These are phyloP conservation scores for Drosophila meridiana DNA, from an alignment of 2,888 invertebrate species.

Conservation along the genomic window DNA sequence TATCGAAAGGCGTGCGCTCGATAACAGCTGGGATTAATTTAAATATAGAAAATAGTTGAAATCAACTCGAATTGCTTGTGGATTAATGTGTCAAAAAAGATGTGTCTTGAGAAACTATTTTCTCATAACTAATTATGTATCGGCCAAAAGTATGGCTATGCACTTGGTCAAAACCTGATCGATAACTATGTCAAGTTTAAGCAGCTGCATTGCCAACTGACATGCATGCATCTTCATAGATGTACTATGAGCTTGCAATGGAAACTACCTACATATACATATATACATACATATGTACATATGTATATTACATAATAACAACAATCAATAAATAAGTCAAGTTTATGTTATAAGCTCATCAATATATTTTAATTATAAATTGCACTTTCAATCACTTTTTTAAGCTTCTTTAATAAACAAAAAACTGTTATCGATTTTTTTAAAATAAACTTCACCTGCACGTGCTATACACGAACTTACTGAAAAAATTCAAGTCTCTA, in stretches of 20 bases:
- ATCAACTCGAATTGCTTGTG: neutral
- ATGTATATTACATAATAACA: neutral
- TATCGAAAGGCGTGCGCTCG: conserved; percentile 21
- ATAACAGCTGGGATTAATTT: neutral
- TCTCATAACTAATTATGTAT: neutral
- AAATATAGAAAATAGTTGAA: conserved; percentile 3
- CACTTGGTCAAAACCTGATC: neutral
- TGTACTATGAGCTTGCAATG: neutral
- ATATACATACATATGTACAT: neutral
- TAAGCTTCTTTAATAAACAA: neutral
- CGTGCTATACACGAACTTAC: too few species aligned
- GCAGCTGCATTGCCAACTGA: neutral
- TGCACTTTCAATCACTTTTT: neutral
- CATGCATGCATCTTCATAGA: neutral
- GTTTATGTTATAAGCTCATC: neutral
- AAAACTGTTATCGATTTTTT: too few species aligned
- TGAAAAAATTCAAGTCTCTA: too few species aligned
- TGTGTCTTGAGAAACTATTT: neutral
- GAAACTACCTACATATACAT: neutral
- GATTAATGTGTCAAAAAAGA: neutral
- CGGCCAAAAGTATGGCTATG: neutral
- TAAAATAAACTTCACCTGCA: too few species aligned
- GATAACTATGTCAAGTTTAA: neutral
- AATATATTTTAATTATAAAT: neutral
- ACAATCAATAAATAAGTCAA: neutral